Percentiles rank a stretch among this genome's conserved stretches.
Conservation (phyloP, 92 coral and sea anemone species). For the Zoanthus sociatus region DNA sequence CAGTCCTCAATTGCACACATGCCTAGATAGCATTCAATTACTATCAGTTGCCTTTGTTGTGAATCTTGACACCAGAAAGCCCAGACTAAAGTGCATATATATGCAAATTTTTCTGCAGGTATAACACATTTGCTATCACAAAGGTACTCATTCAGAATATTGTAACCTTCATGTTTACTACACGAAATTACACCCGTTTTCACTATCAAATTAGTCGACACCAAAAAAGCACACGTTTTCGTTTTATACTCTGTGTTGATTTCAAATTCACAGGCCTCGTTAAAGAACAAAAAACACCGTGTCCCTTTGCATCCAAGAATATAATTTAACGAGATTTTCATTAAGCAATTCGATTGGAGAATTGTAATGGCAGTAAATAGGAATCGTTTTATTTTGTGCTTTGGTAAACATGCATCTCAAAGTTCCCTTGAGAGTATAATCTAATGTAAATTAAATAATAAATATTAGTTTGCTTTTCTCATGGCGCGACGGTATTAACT, state of each 20-base stretch:
- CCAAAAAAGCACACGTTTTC: conserved; percentile 2
- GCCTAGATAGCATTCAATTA: conserved; percentile 17
- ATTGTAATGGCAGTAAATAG: conserved; percentile 20
- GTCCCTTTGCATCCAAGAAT: conserved; percentile 26
- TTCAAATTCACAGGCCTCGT: conserved; percentile 1
- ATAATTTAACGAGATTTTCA: conserved; percentile 39
- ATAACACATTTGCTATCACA: conserved; percentile 45
- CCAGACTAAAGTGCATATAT: conserved; percentile 30
- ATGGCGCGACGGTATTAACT: conserved; percentile 28
- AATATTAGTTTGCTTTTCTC: conserved; percentile 11
- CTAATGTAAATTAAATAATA: conserved; percentile 33
- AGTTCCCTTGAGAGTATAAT: conserved; percentile 47
- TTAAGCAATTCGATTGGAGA: conserved; percentile 35
- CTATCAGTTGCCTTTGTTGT: conserved; percentile 39
- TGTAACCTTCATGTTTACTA: not conserved
- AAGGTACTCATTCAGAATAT: conserved; percentile 26
- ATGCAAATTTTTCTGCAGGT: conserved; percentile 45
- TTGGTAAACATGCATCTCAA: conserved; percentile 47
- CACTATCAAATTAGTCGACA: not conserved
- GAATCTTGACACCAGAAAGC: conserved; percentile 25
- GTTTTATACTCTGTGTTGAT: not conserved
- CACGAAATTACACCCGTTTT: not conserved
- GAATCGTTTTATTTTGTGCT: conserved; percentile 41
- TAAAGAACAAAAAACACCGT: not conserved
- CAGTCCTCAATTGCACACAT: conserved; percentile 44